Base-by-base conservation (phyloP, 2,113 vertebrate genomes). In the Clarias gariepinus region DNA sequence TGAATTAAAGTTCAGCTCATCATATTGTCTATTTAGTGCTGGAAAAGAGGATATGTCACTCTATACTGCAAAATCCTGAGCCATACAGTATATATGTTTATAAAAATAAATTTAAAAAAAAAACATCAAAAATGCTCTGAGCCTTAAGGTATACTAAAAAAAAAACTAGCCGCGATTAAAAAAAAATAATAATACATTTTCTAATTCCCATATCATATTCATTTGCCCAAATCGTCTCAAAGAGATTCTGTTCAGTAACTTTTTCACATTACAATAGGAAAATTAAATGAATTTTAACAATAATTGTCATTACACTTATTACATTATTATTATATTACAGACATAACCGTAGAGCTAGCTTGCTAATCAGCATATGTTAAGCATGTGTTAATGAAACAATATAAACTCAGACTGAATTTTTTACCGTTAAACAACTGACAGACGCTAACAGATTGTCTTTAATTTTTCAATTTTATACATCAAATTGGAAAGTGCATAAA, bases 81-180 rank as follows among this genome's bases (percentile, higher is more conserved):
- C 47, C 47, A 0, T 47, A 47, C 7, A 47, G 7, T 47, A 41
- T 41, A 41, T 47, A 8, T 47, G 0, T 8, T 47, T 47, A 47
- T 8, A 47, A 41, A 41, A 41, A 41, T 4, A 3, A 41, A 41
- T 8, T 0, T 8, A 47, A 47, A 47, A 6, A 47, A 47, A 41
- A 6, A 41, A 41, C 41, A 6, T 4, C 41, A 6, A 41, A 47
- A 47, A 47, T 47, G 47, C 41, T 47, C 41, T 7, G 41, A 47
- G 41, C 7, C 8, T 47, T 47, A 47, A 47, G 11, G 47, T 47
- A 13, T 68, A 55, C 68, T 58, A 82, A 28, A 15, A 33, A 15
- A 33, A 47, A 83, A 69, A 57, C 21, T 78, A 77, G 66, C 71
- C 77, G 78, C 58, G 57, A 74, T 60, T 81, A 61, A 87, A 85